Evolutionary conservation across 1,140 invertebrate species (phyloP).

Genomic region (Cepaea nemoralis): DNA sequence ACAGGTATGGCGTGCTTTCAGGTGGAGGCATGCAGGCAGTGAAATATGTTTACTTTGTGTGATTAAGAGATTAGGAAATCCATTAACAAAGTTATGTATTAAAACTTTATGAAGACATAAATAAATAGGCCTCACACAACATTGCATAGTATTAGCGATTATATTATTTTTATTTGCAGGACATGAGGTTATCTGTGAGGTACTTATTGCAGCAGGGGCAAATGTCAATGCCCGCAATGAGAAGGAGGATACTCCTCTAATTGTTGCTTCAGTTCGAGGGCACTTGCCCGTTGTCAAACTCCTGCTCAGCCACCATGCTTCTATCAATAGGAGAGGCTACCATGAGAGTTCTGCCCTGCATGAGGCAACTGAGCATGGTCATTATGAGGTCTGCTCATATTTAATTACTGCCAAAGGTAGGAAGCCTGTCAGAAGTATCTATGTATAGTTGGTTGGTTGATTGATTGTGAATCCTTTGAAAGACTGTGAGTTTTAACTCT

Average conservation of each 20-base stretch:
- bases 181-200: slow-evolving; percentile 74
- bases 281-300: slow-evolving; percentile 86
- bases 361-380: slow-evolving; percentile 1
- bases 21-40: no score
- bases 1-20: no score
- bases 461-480: no score
- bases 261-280: slow-evolving; percentile 86
- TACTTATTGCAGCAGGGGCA: slow-evolving; percentile 72
- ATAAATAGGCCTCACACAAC: no score
- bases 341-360: slow-evolving; percentile 65
- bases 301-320: slow-evolving; percentile 88
- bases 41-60: no score
- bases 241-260: slow-evolving; percentile 83
- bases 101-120: no score
- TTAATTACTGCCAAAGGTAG: slow-evolving; percentile 4
- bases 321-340: slow-evolving; percentile 76
- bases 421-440: no score
- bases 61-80: no score
- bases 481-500: no score
- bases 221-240: slow-evolving; percentile 60
- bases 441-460: no score
- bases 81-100: no score
- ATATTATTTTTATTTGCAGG: background rate
- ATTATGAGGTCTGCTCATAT: slow-evolving; percentile 29
- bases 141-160: background rate